Evolutionary conservation across 2,797 vertebrate genomes (phyloP).

Genomic region (Sebastes cheni): DNA sequence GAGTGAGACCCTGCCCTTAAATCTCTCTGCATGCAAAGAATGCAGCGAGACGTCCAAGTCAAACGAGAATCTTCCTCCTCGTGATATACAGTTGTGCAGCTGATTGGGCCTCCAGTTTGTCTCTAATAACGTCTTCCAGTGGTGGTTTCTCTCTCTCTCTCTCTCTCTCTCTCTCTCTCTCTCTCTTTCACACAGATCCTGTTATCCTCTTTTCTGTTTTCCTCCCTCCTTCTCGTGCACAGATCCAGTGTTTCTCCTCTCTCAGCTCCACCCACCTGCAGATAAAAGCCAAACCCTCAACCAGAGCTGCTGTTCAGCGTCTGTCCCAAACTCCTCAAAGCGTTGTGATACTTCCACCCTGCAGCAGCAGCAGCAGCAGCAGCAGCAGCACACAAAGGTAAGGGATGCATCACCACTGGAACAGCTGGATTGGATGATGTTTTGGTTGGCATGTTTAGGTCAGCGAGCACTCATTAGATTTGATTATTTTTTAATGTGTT

Average conservation of each 20-base stretch:
- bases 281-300: slow-evolving; percentile 94
- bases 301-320: slow-evolving; percentile 85
- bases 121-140: slow-evolving; percentile 11
- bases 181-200: slow-evolving; percentile 20
- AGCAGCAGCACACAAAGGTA: slow-evolving; percentile 83
- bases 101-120: slow-evolving; percentile 19
- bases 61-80: slow-evolving; percentile 62
- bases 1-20: slow-evolving; percentile 60
- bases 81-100: slow-evolving; percentile 38
- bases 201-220: slow-evolving; percentile 18
- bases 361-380: slow-evolving; percentile 70
- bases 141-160: slow-evolving; percentile 17
- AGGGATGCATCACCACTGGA: slow-evolving; percentile 63
- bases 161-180: slow-evolving; percentile 16
- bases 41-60: slow-evolving; percentile 61
- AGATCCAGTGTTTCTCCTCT: slow-evolving; percentile 36
- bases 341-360: slow-evolving; percentile 77
- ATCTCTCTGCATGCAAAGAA: slow-evolving; percentile 67
- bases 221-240: slow-evolving; percentile 29
- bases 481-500: background rate
- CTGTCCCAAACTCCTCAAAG: slow-evolving; percentile 81
- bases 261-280: slow-evolving; percentile 92
- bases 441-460: background rate
- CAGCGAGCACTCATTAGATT: background rate
- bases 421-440: slow-evolving; percentile 3